Evolutionary conservation across 2,797 vertebrate genomes (phyloP).

Genomic region (Anguilla pacifica): DNA sequence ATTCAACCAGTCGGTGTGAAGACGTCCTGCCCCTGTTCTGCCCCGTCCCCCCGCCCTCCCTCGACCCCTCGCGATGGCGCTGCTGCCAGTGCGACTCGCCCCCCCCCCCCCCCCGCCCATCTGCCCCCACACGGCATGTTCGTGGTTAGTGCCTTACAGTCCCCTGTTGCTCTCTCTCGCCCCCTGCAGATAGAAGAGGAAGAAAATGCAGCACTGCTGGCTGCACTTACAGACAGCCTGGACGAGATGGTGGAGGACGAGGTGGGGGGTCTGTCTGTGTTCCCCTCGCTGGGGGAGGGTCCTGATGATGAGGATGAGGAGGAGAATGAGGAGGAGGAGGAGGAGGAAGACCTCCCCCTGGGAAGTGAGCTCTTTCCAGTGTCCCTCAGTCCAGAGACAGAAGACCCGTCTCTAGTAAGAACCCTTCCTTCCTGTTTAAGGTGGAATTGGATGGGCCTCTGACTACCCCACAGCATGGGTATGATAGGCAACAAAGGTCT

Average conservation of each 20-base stretch:
- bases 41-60: too few species aligned
- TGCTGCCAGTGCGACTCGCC: too few species aligned
- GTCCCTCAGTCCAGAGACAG: constrained; percentile 78
- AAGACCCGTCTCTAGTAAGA: constrained; percentile 95
- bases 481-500: constrained; percentile 83
- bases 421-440: constrained; percentile 78
- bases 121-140: neutral
- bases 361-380: constrained; percentile 67
- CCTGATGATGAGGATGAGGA: constrained; percentile 69
- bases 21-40: neutral
- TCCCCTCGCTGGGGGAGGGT: constrained; percentile 82
- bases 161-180: constrained; percentile 40
- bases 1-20: neutral
- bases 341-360: constrained; percentile 63
- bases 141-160: neutral
- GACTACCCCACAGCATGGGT: constrained; percentile 75
- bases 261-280: constrained; percentile 86
- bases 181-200: constrained; percentile 86
- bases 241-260: constrained; percentile 92
- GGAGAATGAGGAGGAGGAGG: constrained; percentile 59
- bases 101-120: too few species aligned
- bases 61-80: too few species aligned
- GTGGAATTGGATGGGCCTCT: constrained; percentile 77
- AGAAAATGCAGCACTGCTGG: constrained; percentile 94
- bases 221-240: constrained; percentile 92